These are phyloP conservation scores for Hyaena hyaena DNA, from an alignment of 2,113 vertebrate genomes.

Conservation along the genomic window DNA sequence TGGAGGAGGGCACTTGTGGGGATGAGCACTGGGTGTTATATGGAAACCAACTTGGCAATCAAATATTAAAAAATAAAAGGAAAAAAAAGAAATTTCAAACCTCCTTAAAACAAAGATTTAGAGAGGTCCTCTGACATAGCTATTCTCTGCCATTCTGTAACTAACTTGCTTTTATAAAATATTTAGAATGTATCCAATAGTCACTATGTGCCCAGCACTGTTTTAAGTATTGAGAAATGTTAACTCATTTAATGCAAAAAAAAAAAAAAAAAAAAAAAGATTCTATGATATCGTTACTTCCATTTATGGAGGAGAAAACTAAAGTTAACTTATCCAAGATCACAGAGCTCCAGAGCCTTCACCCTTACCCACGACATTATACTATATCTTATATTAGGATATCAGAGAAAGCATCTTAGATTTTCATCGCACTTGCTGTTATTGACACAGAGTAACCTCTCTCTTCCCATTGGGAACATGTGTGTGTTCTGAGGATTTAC, in stretches of 20 bases:
- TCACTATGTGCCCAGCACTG: not conserved
- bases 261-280: not conserved
- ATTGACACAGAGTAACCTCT: not conserved
- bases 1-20: too few relatives aligned
- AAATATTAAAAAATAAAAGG: too few relatives aligned
- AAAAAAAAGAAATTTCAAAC: not conserved
- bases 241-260: not conserved
- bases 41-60: too few relatives aligned
- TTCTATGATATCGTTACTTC: not conserved
- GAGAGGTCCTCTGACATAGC: not conserved
- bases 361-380: too few relatives aligned
- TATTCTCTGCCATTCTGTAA: not conserved
- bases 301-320: not conserved
- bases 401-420: not conserved
- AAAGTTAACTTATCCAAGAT: not conserved
- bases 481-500: not conserved
- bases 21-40: too few relatives aligned
- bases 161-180: not conserved
- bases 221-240: not conserved
- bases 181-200: not conserved
- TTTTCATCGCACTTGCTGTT: not conserved
- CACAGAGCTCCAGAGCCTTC: not conserved
- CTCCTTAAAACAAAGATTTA: not conserved
- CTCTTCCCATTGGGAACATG: not conserved
- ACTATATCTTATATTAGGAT: not conserved